Base-by-base conservation (phyloP, 2,888 invertebrate genomes). In the Lycia hirtaria region DNA sequence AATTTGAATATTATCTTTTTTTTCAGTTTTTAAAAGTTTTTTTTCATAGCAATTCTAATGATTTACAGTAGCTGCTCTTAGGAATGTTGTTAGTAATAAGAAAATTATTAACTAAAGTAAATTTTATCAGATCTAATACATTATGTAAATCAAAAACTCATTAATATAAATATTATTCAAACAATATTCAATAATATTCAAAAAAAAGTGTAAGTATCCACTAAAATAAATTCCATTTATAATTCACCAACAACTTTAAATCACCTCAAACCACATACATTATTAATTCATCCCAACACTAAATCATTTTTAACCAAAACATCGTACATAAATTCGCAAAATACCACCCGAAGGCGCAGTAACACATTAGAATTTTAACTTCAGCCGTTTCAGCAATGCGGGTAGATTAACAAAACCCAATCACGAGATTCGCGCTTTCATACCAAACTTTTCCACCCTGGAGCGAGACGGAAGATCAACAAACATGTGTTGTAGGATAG, bases 341-440 rank as follows among this genome's bases (percentile, higher is more conserved):
- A 57, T 48, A 28, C 17, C 41, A 83, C 83, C 81, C 84, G 69
- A 51, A 80, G 83, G 82, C 81, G 74, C 75, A 78, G 79, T 81
- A 77, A 83, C 81, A 80, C 83, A 85, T 85, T 80, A 85, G 81
- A 85, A 88, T 86, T 87, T 88, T 85, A 84, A 88, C 78, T 80
- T 73, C 75, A 80, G 78, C 83, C 80, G 76, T 80, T 83, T 80
- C 80, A 70, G 69, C 69, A 64, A 60, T 66, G 78, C 75, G 74
- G 69, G 76, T 79, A 83, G 83, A 90, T 90, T 89, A 88, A 85
- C 85, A 87, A 88, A 90, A 88, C 86, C 87, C 87, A 87, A 88
- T 90, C 88, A 87, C 80, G 79, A 79, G 86, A 88, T 84, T 85
- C 85, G 81, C 80, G 80, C 82, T 80, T 83, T 86, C 85, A 81